A percentile compares a stretch with the other conserved stretches of the same genome.
These are phyloP conservation scores for Trachythela sp. DNA, from an alignment of 64 coral and sea anemone species.

Conservation along the genomic window DNA sequence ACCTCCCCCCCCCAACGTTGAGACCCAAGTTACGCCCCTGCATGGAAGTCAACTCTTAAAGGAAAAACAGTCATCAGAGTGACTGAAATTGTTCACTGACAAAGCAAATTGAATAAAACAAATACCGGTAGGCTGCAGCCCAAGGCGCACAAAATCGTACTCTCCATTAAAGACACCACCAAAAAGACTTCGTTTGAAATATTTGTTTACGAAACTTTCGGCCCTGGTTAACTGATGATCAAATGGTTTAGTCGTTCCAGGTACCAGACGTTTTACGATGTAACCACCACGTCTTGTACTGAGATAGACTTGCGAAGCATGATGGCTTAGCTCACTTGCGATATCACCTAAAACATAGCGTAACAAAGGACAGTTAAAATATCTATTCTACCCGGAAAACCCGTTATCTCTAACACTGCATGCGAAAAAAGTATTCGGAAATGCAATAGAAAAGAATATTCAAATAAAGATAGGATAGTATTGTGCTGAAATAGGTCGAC, in stretches of 20 bases:
- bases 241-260: background rate
- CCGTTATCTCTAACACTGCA: no score
- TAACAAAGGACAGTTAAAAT: background rate
- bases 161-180: background rate
- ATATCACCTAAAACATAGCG: conserved; percentile 56
- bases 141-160: conserved; percentile 47
- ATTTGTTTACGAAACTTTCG: background rate
- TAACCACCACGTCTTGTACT: conserved; percentile 48
- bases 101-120: no score
- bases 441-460: no score
- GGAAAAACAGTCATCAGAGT: no score
- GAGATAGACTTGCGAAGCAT: conserved; percentile 66
- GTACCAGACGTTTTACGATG: conserved; percentile 24
- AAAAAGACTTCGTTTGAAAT: background rate
- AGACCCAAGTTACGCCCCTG: no score
- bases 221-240: conserved; percentile 7
- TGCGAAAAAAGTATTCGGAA: no score
- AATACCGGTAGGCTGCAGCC: conserved; percentile 31
- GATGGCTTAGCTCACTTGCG: conserved; percentile 65
- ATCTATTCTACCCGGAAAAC: background rate
- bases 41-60: no score
- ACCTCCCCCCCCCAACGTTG: no score
- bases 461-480: no score
- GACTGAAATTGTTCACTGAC: no score
- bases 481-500: no score